phyloP scores from a whole-genome alignment of 2,113 vertebrate genomes.

The Brachyistius frenatus region DNA sequence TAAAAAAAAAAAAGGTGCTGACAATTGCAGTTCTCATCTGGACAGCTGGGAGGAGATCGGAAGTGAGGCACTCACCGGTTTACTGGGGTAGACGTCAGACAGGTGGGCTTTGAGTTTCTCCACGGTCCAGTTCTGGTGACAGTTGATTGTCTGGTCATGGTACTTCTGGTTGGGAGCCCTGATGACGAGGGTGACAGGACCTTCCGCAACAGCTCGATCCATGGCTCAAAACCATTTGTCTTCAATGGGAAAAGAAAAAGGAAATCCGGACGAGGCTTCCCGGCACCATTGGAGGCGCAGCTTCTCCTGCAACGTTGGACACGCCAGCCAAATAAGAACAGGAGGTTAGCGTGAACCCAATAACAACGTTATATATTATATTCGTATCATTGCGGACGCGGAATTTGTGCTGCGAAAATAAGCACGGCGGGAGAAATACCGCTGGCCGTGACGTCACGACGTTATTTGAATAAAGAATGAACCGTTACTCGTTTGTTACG shows the following conservation, averaged over 20 bases:
- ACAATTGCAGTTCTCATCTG: too few species aligned
- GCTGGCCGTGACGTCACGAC: too few species aligned
- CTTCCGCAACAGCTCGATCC: conserved; percentile 86
- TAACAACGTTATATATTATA: too few species aligned
- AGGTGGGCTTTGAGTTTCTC: conserved; percentile 93
- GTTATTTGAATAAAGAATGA: not conserved
- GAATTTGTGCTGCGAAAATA: too few species aligned
- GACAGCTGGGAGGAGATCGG: not conserved
- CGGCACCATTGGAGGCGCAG: not conserved
- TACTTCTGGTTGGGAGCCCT: conserved; percentile 96
- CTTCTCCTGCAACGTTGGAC: not conserved
- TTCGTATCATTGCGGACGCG: not conserved
- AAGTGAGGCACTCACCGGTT: conserved; percentile 87
- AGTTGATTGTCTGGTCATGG: conserved; percentile 94
- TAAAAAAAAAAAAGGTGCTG: too few species aligned
- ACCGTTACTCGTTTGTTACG: too few species aligned
- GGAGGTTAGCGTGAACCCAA: not conserved
- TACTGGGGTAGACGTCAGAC: conserved; percentile 92
- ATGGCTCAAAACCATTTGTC: conserved; percentile 78
- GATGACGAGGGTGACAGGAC: conserved; percentile 92
- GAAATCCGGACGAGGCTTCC: not conserved
- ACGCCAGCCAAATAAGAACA: conserved; percentile 9
- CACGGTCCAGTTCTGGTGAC: conserved; percentile 94
- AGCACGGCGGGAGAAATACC: not conserved
- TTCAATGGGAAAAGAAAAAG: conserved; percentile 15